Base-by-base conservation (phyloP, 2,797 vertebrate genomes). In the Halcyon smyrnensis region DNA sequence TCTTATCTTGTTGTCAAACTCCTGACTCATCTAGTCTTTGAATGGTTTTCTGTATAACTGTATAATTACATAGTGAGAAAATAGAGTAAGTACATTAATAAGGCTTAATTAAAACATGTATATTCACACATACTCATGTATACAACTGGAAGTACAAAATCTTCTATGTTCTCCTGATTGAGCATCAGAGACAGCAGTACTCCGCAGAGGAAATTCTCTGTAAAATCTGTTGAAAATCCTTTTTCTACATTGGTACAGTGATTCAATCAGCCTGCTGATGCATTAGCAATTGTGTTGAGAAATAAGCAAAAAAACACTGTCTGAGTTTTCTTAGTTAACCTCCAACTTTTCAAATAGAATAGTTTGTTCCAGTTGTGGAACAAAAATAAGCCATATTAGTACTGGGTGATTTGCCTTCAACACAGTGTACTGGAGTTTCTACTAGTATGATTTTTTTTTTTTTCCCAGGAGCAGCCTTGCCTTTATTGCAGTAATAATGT, bases 1-100 rank as follows among this genome's bases (percentile, higher is more conserved):
- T 91, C 5, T 1, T 90, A 81, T 92, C 84, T 93, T 86, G 7
- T 59, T 78, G 71, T 95, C 8, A 11, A 85, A 91, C 34, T 92
- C 71, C 51, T 89, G 87, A 95, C 80, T 95, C 83, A 92, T 94
- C 81, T 62, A 64, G 51, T 21, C 57, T 96, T 20, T 65, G 59
- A 81, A 69, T 84, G 41, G 12, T 86, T 92, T 92, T 84, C 81
- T 96, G 12, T 48, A 8, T 84, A 74, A 81, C 25, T 84, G n/a
- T 80, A 48, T 78, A 94, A 92, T 93, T 89, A 84, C 87, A 84
- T 17, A 84, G 45, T 9, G 54, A 93, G 63, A 87, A 96, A 95
- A 92, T 64, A 57, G 68, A 64, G n/a, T 45, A 86, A 82, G 51
- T 73, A 28, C 41, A 51, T 91, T 80, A 87, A 84, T 89, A 81